phyloP scores from a whole-genome alignment of 2,113 vertebrate species.

The Pedionomus torquatus region DNA sequence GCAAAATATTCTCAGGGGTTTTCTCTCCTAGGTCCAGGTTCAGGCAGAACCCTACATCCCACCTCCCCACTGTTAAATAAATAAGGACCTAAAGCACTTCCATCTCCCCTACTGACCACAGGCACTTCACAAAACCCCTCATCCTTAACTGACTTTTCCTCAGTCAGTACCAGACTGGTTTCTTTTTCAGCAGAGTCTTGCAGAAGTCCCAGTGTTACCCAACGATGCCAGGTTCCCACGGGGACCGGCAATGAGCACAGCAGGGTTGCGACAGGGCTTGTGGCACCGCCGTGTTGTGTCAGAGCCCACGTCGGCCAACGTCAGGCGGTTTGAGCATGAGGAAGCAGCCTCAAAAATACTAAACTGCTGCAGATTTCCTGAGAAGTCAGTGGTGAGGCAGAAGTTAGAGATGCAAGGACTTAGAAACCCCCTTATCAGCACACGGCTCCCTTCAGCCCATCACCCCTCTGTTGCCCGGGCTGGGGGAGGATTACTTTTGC shows the following conservation, averaged over 20 bases:
- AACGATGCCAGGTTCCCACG: rapidly evolving
- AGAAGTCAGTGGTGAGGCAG: not conserved
- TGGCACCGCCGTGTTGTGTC: rapidly evolving
- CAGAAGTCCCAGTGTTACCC: not conserved
- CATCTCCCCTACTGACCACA: not conserved
- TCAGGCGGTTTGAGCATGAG: not conserved
- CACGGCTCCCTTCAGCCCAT: not conserved
- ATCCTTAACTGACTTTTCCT: not conserved
- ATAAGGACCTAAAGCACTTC: not conserved
- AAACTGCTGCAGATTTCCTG: not conserved
- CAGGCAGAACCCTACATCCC: not conserved
- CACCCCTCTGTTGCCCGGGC: not conserved
- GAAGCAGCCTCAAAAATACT: not conserved
- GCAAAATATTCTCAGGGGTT: not conserved
- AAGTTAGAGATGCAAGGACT: not conserved
- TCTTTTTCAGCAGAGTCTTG: not conserved
- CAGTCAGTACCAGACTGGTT: not conserved
- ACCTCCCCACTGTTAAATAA: not conserved
- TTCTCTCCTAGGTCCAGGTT: not conserved
- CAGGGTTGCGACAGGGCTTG: not conserved
- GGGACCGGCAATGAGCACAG: not conserved
- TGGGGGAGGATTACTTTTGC: not conserved
- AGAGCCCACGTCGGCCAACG: rapidly evolving
- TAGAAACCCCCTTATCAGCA: not conserved
- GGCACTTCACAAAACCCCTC: not conserved